Percentiles rank a stretch among this genome's conserved stretches.
phyloP scores from a whole-genome alignment of 2,113 vertebrate species.

The Quiscalus mexicanus region DNA sequence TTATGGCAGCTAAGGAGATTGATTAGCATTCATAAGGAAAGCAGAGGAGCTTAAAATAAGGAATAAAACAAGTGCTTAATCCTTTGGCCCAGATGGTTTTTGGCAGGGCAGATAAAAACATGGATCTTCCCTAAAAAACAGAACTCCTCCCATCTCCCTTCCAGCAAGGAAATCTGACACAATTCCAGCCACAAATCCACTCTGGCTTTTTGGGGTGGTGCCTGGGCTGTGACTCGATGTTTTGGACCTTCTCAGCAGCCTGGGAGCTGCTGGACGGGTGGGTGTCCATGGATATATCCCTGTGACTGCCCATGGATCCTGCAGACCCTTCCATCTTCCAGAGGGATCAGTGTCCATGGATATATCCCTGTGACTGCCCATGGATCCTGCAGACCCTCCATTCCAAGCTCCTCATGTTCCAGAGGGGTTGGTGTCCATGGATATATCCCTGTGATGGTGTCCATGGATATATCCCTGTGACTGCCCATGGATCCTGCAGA shows the following conservation, averaged over 20 bases:
- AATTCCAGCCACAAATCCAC: not conserved
- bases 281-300: not conserved
- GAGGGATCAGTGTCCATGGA: not conserved
- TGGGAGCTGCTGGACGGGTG: not conserved
- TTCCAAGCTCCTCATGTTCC: not conserved
- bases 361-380: not conserved
- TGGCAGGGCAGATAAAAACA: not conserved
- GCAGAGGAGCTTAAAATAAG: slow-evolving; percentile 9
- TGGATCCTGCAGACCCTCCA: not conserved
- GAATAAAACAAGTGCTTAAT: not conserved
- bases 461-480: too few relatives aligned
- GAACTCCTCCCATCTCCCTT: not conserved
- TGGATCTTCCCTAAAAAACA: not conserved
- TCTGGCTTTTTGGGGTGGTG: accelerated
- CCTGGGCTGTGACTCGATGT: accelerated
- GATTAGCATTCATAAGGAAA: not conserved
- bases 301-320: accelerated
- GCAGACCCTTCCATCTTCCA: not conserved
- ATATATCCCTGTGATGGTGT: too few relatives aligned
- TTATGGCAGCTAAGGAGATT: not conserved
- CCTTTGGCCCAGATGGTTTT: not conserved
- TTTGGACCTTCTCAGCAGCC: not conserved
- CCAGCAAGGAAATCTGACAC: not conserved
- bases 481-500: too few relatives aligned
- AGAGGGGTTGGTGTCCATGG: not conserved